Conservation (phyloP, 2,888 invertebrate genomes). For the Xanthia icteritia region DNA sequence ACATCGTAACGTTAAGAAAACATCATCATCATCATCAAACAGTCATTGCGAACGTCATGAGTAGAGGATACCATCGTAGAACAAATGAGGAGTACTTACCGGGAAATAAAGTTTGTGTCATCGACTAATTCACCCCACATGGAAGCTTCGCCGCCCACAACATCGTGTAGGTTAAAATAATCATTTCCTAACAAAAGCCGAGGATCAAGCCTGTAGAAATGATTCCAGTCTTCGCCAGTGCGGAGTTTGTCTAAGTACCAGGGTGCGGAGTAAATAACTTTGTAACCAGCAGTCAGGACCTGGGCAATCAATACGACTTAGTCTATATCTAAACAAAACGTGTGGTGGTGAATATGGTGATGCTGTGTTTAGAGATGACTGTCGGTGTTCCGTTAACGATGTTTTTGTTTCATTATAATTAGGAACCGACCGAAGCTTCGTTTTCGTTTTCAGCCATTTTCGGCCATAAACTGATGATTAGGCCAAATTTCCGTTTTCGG, state of each 20-base stretch:
- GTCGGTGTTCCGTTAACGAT: not conserved
- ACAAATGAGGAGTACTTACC: constrained; percentile 68
- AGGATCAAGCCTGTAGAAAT: constrained; percentile 93
- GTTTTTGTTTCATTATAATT: constrained; percentile 1
- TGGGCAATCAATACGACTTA: constrained; percentile 7
- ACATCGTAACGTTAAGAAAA: too few species aligned
- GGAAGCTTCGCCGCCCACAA: constrained; percentile 91
- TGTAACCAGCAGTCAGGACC: constrained; percentile 75
- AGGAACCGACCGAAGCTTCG: too few species aligned
- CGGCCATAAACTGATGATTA: too few species aligned
- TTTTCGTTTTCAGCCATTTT: too few species aligned
- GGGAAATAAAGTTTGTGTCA: constrained; percentile 89
- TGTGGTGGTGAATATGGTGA: not conserved
- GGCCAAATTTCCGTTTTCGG: too few species aligned
- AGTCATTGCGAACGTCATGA: not conserved
- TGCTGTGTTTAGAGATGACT: not conserved
- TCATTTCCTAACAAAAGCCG: constrained; percentile 84
- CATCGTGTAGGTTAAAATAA: constrained; percentile 85
- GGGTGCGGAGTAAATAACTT: constrained; percentile 93
- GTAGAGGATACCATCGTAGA: not conserved
- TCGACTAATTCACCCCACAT: constrained; percentile 94
- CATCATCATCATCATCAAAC: too few species aligned
- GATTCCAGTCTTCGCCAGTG: constrained; percentile 92
- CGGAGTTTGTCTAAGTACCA: constrained; percentile 95
- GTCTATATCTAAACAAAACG: not conserved